Conservation (phyloP, 30 jellyfish, hydroid and myxozoan species). For the Hydractinia symbiolongicarpus region DNA sequence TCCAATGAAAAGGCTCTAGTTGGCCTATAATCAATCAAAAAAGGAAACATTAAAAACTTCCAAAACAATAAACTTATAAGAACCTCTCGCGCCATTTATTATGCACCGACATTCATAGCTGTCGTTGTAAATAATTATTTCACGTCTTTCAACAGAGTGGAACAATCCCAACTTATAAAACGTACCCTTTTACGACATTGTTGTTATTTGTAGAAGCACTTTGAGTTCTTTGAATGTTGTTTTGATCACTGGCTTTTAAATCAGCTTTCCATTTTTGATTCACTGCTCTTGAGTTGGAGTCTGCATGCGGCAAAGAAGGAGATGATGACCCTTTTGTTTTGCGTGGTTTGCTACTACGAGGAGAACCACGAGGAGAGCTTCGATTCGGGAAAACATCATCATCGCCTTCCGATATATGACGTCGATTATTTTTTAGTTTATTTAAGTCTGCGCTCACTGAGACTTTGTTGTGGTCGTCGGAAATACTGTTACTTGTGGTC, state of each 20-base stretch:
- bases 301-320: neutral
- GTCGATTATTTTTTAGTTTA: neutral
- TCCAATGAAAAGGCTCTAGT: no score
- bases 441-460: slow-evolving; percentile 4
- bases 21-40: no score
- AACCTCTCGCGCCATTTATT: no score
- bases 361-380: neutral
- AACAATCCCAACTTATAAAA: no score
- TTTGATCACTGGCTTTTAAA: neutral
- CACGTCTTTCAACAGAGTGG: no score
- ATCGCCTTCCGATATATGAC: neutral
- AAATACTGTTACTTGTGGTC: neutral
- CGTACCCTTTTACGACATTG: no score
- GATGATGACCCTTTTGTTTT: neutral
- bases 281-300: neutral
- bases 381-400: neutral
- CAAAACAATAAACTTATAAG: no score
- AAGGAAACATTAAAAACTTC: no score
- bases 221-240: no score
- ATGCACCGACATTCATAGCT: no score
- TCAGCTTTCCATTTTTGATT: slow-evolving; percentile 12
- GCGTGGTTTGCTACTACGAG: neutral
- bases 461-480: slow-evolving; percentile 1
- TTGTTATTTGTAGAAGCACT: no score
- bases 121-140: no score